phyloP scores from a whole-genome alignment of 2,797 vertebrate genomes.

The Chaunax sp. region DNA sequence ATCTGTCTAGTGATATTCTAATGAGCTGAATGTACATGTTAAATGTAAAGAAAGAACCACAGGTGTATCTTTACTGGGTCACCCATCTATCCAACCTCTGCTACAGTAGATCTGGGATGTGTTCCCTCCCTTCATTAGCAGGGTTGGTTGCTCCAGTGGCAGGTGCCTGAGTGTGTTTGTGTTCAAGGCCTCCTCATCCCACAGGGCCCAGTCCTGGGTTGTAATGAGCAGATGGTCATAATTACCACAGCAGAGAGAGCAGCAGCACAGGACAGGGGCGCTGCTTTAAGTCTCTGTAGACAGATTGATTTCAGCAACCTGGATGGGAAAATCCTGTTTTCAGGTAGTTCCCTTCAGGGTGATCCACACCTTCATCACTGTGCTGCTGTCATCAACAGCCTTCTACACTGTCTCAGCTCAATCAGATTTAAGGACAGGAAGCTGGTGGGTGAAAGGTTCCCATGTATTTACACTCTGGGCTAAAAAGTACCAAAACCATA shows the following conservation, averaged over 20 bases:
- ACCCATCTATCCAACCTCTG: too few species aligned
- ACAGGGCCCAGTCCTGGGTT: constrained; percentile 34
- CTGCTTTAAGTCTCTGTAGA: constrained; percentile 34
- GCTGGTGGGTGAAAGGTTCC: not conserved
- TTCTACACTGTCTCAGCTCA: not conserved
- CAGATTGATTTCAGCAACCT: constrained; percentile 65
- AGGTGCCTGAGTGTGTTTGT: too few species aligned
- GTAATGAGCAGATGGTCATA: constrained; percentile 73
- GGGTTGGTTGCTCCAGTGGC: too few species aligned
- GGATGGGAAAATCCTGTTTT: constrained; percentile 63
- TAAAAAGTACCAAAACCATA: not conserved
- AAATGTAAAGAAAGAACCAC: too few species aligned
- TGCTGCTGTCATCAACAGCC: not conserved
- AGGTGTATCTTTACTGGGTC: too few species aligned
- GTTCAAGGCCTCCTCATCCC: constrained; percentile 46
- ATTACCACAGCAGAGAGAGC: constrained; percentile 60
- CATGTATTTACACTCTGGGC: not conserved
- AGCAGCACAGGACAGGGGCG: constrained; percentile 26
- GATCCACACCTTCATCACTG: constrained; percentile 8
- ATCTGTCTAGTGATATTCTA: too few species aligned
- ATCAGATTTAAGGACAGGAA: not conserved
- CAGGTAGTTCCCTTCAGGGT: constrained; percentile 28
- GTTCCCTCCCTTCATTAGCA: too few species aligned
- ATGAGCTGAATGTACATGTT: too few species aligned
- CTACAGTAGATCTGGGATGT: too few species aligned